Conservation (phyloP, 2,888 invertebrate genomes). For the Diachrysia chrysitis region DNA sequence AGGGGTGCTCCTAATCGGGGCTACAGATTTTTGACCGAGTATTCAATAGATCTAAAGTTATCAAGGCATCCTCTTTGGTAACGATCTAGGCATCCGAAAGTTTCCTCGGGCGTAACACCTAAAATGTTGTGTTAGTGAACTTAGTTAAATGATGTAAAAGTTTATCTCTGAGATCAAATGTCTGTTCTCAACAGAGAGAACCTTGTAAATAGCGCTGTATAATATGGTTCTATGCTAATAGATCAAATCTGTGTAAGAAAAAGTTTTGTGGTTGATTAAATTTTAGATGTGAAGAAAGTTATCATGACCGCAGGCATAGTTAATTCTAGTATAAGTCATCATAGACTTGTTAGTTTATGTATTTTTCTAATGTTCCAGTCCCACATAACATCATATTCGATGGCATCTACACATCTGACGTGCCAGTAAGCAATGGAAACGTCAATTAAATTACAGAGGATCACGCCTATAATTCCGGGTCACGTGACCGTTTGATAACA, state of each 20-base stretch:
- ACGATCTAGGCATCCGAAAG: conserved; percentile 35
- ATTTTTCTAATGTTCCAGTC: no score
- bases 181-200: background rate
- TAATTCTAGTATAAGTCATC: no score
- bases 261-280: background rate
- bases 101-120: conserved; percentile 32
- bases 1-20: conserved; percentile 37
- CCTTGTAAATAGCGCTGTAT: background rate
- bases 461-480: background rate
- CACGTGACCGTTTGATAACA: background rate
- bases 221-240: background rate
- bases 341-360: no score
- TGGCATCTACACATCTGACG: background rate
- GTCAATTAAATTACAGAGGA: background rate
- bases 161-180: conserved; percentile 3
- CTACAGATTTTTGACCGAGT: conserved; percentile 29
- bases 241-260: background rate
- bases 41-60: conserved; percentile 52
- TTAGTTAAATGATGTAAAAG: conserved; percentile 24
- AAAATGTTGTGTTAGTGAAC: conserved; percentile 11
- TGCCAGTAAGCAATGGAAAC: background rate
- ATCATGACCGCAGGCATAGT: background rate
- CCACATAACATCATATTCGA: no score
- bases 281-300: background rate
- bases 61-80: conserved; percentile 44